Base-by-base conservation (phyloP, 2,888 invertebrate genomes). In the Imbricaverruca yamaguchii region DNA sequence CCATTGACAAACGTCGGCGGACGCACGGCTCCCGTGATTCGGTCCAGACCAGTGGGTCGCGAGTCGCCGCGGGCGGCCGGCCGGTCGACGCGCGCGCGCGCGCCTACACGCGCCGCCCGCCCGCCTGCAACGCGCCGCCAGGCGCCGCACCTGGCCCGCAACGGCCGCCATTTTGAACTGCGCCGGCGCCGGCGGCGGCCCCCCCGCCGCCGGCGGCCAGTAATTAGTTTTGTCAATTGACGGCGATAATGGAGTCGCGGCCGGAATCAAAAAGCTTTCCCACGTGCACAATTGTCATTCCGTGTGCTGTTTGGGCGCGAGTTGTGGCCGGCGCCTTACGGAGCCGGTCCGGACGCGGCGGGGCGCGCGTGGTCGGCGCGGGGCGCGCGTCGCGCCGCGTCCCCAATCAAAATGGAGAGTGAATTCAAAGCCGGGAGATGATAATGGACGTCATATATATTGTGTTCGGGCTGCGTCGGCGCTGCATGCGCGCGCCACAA, bases 341-440 rank as follows among this genome's bases (percentile, higher is more conserved):
- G 61, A 39, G 25, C 69, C 39, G 69, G 25, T 39, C 69, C 25
- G 69, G 39, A 39, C 39, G 39, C 39, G 39, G 39, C 39, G 39
- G 39, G 39, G 39, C 39, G 39, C 39, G 39, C 59, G 59, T 15
- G n/a, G n/a, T n/a, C n/a, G n/a, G n/a, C n/a, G 39, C 39, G 39
- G 39, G 39, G 39, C 39, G 39, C 39, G 39, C 59, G 59, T 15
- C 59, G 59, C 59, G 59, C 59, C 59, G 59, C 15, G 12, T 13
- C 12, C 59, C 59, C 12, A 74, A 55, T 74, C 74, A 74, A 74
- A 74, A 55, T 74, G 53, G 74, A 74, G 74, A 74, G 74, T 18
- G 74, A 74, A 74, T 74, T 74, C 74, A 74, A 74, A 74, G 74
- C 74, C 53, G 55, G 21, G 55, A 74, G 55, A 74, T 74, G 74